Evolutionary conservation across 2,888 invertebrate genomes (phyloP).

Genomic region (Meandrusa payeni): DNA sequence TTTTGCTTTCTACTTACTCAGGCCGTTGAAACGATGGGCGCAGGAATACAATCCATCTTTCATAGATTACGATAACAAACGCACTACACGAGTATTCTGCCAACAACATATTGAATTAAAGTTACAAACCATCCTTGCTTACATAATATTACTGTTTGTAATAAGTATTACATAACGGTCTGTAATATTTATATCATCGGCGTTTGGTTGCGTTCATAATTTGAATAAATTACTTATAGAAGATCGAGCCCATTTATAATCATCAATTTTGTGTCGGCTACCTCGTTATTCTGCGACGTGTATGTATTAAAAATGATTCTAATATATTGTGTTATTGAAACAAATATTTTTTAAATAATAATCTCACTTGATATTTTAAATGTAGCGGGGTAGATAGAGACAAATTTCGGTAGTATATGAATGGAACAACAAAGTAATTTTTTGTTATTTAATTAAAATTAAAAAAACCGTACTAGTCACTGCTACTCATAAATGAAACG

Average conservation of each 20-base stretch:
- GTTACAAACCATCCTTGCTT: slow-evolving; percentile 8
- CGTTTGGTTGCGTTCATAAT: slow-evolving; percentile 2
- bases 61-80: slow-evolving; percentile 11
- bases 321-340: no score
- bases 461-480: no score
- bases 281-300: not conserved
- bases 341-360: no score
- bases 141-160: slow-evolving; percentile 4
- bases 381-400: no score
- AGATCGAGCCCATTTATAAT: not conserved
- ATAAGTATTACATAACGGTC: slow-evolving; percentile 14
- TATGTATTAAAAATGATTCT: no score
- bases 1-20: no score
- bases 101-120: slow-evolving; percentile 11
- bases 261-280: not conserved
- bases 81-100: slow-evolving; percentile 12
- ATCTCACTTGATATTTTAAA: no score
- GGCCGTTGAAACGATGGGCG: no score
- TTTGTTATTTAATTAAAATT: no score
- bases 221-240: slow-evolving; percentile 10
- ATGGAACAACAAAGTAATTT: no score
- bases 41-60: slow-evolving; percentile 8
- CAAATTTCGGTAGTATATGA: no score
- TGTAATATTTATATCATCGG: not conserved
- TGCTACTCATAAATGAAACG: no score